A percentile compares a stretch with the other conserved stretches of the same genome.
Conservation (phyloP, 92 coral and sea anemone species). For the Actinostola sp. region DNA sequence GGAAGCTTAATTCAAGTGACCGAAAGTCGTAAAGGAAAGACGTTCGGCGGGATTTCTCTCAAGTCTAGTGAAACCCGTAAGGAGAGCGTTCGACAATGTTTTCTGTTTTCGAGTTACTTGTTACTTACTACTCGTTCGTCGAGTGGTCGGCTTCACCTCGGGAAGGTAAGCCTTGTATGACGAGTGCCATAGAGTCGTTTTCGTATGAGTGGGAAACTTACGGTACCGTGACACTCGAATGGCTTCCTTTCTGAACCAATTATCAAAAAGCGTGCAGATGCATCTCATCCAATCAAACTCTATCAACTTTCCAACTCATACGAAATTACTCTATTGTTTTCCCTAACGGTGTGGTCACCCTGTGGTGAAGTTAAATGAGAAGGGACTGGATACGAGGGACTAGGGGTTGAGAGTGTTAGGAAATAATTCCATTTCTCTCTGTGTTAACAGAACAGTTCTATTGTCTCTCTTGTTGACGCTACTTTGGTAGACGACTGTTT, state of each 20-base stretch:
- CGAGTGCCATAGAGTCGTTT: no score
- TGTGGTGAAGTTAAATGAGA: background rate
- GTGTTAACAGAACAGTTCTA: constrained; percentile 58
- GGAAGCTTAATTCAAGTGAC: constrained; percentile 93
- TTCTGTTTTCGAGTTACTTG: constrained; percentile 88
- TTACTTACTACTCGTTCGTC: constrained; percentile 92
- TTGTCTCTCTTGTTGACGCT: constrained; percentile 69
- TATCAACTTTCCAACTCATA: no score
- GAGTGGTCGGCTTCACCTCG: constrained; percentile 90
- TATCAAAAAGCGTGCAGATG: no score
- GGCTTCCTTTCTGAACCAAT: no score
- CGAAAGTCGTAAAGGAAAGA: constrained; percentile 82
- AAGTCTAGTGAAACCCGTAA: constrained; percentile 88
- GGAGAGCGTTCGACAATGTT: constrained; percentile 87
- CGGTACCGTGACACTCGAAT: no score
- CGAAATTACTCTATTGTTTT: no score
- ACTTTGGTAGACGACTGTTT: constrained; percentile 75
- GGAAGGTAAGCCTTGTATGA: constrained; percentile 65
- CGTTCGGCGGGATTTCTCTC: constrained; percentile 89
- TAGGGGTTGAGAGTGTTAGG: background rate
- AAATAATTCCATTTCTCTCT: background rate
- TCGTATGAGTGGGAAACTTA: no score
- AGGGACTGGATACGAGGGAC: background rate
- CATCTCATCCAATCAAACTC: no score
- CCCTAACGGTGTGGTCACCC: no score